Conservation (phyloP, 2,113 vertebrate species). For the Lepidiolamprologus cunningtoni region DNA sequence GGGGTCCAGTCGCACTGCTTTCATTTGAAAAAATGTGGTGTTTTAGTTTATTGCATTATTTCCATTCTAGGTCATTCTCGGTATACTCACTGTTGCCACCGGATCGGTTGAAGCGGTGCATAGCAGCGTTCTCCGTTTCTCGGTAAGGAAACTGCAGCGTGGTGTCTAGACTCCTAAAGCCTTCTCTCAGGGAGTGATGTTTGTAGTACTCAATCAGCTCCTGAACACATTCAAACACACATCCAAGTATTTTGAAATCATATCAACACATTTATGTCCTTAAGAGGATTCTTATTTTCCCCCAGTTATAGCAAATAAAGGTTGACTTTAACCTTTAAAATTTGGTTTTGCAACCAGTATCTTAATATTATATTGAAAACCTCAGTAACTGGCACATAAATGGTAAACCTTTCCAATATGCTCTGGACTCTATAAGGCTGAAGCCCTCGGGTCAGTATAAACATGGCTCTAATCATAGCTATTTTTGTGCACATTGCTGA, state of each 20-base stretch:
- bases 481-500: slow-evolving; percentile 39
- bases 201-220: slow-evolving; percentile 96
- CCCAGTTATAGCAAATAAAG: neutral
- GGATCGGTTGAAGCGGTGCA: slow-evolving; percentile 70
- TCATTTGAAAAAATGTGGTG: neutral
- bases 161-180: slow-evolving; percentile 91
- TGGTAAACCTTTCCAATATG: neutral
- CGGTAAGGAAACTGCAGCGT: slow-evolving; percentile 89
- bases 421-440: neutral
- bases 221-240: slow-evolving; percentile 58
- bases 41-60: neutral
- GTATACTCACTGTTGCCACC: slow-evolving; percentile 80
- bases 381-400: neutral
- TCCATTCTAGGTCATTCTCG: neutral
- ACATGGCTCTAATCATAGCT: slow-evolving; percentile 30
- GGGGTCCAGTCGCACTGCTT: neutral
- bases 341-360: neutral
- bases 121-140: slow-evolving; percentile 75
- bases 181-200: slow-evolving; percentile 92
- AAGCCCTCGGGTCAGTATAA: slow-evolving; percentile 17
- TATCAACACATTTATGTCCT: neutral
- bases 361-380: neutral
- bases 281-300: neutral
- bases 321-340: neutral
- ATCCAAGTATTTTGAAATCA: neutral